These are phyloP conservation scores for Galerucella nymphaeae DNA, from an alignment of 2,888 invertebrate species.

Conservation along the genomic window DNA sequence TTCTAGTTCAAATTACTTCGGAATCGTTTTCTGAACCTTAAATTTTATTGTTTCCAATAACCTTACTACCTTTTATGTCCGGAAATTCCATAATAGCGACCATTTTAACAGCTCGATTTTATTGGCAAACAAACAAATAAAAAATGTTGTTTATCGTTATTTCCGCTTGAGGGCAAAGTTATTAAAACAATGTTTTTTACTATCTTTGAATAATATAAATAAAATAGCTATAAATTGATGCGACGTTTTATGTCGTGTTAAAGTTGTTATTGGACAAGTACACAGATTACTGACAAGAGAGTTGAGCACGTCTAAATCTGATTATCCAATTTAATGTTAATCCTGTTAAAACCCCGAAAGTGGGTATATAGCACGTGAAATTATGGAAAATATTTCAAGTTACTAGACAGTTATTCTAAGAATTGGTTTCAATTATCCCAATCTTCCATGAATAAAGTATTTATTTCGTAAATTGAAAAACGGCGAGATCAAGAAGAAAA, in stretches of 20 bases:
- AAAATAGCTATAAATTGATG: background rate
- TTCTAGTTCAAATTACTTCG: no score
- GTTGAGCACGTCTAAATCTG: background rate
- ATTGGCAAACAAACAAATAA: background rate
- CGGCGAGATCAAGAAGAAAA: no score
- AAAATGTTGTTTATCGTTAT: background rate
- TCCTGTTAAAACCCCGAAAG: conserved; percentile 2
- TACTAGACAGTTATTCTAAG: background rate
- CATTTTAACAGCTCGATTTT: background rate
- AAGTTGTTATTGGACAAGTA: conserved; percentile 12
- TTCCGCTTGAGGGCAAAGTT: background rate
- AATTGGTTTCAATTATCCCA: background rate
- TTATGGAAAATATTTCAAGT: background rate
- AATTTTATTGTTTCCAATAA: background rate
- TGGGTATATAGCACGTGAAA: conserved; percentile 4
- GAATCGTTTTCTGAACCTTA: background rate
- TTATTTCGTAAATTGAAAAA: no score
- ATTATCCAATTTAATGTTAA: conserved; percentile 12
- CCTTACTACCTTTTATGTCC: background rate
- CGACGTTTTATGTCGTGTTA: background rate
- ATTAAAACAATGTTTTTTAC: background rate
- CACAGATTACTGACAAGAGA: conserved; percentile 11
- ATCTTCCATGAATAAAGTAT: background rate
- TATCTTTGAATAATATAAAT: background rate
- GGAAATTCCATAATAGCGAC: background rate